Evolutionary conservation across 1,140 invertebrate genomes (phyloP), one percentile per base, ranked within the genome.

Genomic region (Ostrea edulis): DNA sequence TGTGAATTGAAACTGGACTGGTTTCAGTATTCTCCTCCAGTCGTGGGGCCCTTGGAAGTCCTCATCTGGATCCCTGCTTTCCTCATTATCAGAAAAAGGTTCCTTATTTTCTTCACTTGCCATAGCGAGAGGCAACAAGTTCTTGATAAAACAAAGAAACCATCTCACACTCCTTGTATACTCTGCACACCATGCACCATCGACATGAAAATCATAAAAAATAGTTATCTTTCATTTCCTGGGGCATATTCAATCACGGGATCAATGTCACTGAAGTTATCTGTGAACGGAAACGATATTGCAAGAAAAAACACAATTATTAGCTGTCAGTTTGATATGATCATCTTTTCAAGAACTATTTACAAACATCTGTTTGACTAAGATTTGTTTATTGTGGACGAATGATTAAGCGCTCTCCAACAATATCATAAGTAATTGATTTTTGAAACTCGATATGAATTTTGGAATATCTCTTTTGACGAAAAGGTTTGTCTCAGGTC

Each of bases 11-110:
- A 77, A 77, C 8, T 77, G 68, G 68, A 83, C 82, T 9, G 51
- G 82, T 44, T 54, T 83, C 51, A 83, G 44, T 7, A 44, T 12
- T 52, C 82, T 52, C 51, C 82, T 83, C 82, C 82, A 83, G 82
- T 83, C 82, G 22, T 83, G 82, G 82, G 82, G 82, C 20, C 82
- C 82, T 83, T 83, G 82, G 22, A 22, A 83, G 8, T 83, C 82
- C 22, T 83, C 82, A 53, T 54, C 82, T 52, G 17, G n/a, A 11
- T 25, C 68, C 68, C 17, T 77, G 29, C 35, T 25, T 29, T 77
- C 68, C 29, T 77, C 68, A 77, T 77, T 77, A 4, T 29, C 25
- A 77, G 68, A 77, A 22, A 35, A 25, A 29, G 17, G 29, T 9
- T 35, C 68, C 68, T 25, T 77, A 8, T 35, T 25, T 77, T 77